Evolutionary conservation across 2,797 vertebrate species (phyloP).

Genomic region (Thripadectes ignobilis): DNA sequence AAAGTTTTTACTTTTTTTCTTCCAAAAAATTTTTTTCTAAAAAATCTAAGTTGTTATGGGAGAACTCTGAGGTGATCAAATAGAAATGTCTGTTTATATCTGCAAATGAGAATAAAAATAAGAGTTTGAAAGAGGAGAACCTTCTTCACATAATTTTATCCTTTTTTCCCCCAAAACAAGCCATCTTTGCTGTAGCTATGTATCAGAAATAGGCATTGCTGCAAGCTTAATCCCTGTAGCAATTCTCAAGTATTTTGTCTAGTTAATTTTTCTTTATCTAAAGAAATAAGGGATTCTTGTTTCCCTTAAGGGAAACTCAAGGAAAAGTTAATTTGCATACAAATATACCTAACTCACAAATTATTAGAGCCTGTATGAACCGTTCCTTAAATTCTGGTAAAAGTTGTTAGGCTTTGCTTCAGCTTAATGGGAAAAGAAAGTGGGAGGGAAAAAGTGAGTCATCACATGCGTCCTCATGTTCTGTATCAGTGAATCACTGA

Average conservation of each 20-base stretch:
- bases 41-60: not conserved
- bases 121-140: not conserved
- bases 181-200: not conserved
- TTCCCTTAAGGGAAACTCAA: not conserved
- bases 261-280: not conserved
- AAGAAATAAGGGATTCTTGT: not conserved
- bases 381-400: not conserved
- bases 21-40: not conserved
- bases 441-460: constrained; percentile 36
- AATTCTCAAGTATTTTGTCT: not conserved
- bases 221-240: not conserved
- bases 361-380: not conserved
- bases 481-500: constrained; percentile 43
- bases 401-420: not conserved
- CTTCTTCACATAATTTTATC: not conserved
- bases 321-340: not conserved
- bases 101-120: not conserved
- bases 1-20: not conserved
- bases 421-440: constrained; percentile 11
- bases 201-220: not conserved
- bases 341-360: not conserved
- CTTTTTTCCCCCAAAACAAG: not conserved
- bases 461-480: not conserved
- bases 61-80: not conserved
- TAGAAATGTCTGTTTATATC: not conserved